Percentiles rank a stretch among this genome's conserved stretches.
These are phyloP conservation scores for Sycophaga agraensis DNA, from an alignment of 1,140 invertebrate genomes.

Conservation along the genomic window DNA sequence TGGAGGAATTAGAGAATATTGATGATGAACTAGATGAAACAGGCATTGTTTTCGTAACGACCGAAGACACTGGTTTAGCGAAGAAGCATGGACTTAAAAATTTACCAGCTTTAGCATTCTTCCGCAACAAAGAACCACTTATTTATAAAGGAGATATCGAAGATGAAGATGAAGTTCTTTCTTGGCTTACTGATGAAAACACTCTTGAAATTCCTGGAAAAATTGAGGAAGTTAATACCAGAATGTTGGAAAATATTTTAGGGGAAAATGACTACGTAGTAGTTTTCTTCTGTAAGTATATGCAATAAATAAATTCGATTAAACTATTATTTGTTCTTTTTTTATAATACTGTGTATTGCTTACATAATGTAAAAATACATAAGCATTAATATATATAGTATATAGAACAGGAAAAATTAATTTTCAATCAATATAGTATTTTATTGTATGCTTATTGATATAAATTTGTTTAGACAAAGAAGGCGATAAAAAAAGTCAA, in stretches of 20 bases:
- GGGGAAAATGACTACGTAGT: constrained; percentile 86
- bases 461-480: constrained; percentile 81
- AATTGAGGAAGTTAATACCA: constrained; percentile 90
- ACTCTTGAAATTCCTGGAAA: constrained; percentile 88
- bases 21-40: constrained; percentile 92
- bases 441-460: no score
- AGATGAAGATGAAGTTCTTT: constrained; percentile 86
- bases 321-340: no score
- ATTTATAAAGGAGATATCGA: constrained; percentile 82
- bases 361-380: no score
- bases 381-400: no score
- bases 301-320: no score
- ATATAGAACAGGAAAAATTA: no score
- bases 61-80: constrained; percentile 78
- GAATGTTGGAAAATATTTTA: constrained; percentile 89
- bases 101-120: constrained; percentile 86
- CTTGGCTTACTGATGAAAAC: constrained; percentile 90
- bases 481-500: constrained; percentile 86
- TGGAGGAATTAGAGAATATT: constrained; percentile 87
- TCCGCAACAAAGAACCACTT: constrained; percentile 84
- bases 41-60: constrained; percentile 91
- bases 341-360: no score
- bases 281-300: constrained; percentile 86
- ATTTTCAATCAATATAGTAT: no score
- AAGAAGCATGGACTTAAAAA: constrained; percentile 83